phyloP scores from a whole-genome alignment of 2,113 vertebrate genomes.

The Paracyprichromis sp. region DNA sequence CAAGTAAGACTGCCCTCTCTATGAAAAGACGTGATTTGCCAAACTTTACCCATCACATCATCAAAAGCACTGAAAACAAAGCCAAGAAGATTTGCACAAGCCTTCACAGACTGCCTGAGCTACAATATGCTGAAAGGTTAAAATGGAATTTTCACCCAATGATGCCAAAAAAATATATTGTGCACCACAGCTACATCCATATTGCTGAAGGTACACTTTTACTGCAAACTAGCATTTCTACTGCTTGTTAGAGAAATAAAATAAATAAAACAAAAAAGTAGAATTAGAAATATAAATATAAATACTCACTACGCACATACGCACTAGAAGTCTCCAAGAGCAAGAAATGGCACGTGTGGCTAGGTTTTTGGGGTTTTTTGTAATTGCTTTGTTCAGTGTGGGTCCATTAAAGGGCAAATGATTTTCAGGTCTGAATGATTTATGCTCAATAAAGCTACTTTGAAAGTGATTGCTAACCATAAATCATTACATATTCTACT shows the following conservation, averaged over 20 bases:
- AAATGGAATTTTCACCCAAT: neutral
- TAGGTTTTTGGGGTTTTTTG: accelerated
- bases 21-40: neutral
- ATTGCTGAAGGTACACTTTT: neutral
- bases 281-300: neutral
- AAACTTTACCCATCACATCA: neutral
- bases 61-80: neutral
- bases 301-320: neutral
- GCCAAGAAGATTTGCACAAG: neutral
- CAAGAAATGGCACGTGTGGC: neutral
- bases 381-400: neutral
- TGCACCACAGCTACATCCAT: neutral
- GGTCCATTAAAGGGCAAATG: neutral
- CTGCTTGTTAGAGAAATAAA: neutral
- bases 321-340: neutral
- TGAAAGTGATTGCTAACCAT: neutral
- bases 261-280: neutral
- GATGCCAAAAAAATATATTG: neutral
- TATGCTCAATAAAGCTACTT: neutral
- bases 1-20: neutral
- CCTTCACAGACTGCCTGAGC: neutral
- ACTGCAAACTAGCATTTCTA: neutral
- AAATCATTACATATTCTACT: neutral
- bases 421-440: neutral
- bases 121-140: neutral